Percentiles rank a stretch among this genome's conserved stretches.
phyloP scores from a whole-genome alignment of 2,888 invertebrate genomes.

The Tribolium freemani region DNA sequence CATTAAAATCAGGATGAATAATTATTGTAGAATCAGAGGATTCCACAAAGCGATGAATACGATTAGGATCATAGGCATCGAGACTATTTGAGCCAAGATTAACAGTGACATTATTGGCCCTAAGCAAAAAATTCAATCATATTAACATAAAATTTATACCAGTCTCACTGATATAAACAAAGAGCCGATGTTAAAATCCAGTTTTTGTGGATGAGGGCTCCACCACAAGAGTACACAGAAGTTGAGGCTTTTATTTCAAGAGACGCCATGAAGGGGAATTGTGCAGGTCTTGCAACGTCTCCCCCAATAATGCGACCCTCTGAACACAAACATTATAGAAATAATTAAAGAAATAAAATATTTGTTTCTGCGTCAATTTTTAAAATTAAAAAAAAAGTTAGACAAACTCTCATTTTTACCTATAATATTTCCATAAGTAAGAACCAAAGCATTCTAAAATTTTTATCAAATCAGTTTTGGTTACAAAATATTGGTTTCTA shows the following conservation, averaged over 20 bases:
- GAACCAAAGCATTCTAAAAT: no score
- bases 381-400: no score
- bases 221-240: neutral
- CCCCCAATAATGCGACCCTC: constrained; percentile 23
- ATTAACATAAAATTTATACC: neutral
- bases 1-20: constrained; percentile 4
- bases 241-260: neutral
- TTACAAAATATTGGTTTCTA: no score
- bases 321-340: neutral
- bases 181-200: constrained; percentile 24
- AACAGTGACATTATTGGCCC: neutral
- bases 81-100: neutral
- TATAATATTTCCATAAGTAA: no score
- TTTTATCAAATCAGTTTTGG: no score
- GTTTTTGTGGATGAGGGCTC: constrained; percentile 7
- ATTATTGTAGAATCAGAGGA: neutral
- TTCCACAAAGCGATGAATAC: neutral
- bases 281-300: neutral
- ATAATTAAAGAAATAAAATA: no score
- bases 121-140: neutral
- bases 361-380: no score
- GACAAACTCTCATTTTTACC: no score
- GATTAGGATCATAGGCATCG: neutral
- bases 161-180: neutral
- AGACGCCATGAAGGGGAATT: constrained; percentile 11